phyloP scores from a whole-genome alignment of 2,888 invertebrate species.

The Protonemura montana region DNA sequence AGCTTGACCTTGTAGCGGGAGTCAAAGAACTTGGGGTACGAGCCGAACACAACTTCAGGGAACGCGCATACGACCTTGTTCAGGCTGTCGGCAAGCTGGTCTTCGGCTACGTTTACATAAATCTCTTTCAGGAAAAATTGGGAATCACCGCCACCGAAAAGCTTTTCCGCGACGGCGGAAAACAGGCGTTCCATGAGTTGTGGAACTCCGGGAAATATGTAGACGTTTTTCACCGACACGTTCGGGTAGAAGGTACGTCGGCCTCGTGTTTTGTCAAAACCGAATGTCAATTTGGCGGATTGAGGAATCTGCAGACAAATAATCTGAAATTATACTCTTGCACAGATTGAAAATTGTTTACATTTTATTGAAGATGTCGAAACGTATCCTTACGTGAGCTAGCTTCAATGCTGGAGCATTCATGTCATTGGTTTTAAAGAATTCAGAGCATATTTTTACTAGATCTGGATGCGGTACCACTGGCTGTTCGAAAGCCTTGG shows the following conservation, averaged over 20 bases:
- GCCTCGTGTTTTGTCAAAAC: slow-evolving; percentile 54
- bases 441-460: slow-evolving; percentile 59
- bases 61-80: slow-evolving; percentile 59
- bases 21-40: slow-evolving; percentile 62
- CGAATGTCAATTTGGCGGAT: slow-evolving; percentile 60
- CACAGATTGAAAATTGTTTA: no score
- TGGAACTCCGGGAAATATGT: slow-evolving; percentile 76
- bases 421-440: slow-evolving; percentile 58
- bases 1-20: slow-evolving; percentile 62
- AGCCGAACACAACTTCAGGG: slow-evolving; percentile 63
- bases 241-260: slow-evolving; percentile 59
- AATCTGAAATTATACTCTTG: no score
- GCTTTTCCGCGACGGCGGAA: slow-evolving; percentile 54
- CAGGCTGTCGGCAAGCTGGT: slow-evolving; percentile 59
- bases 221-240: slow-evolving; percentile 67
- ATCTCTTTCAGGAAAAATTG: slow-evolving; percentile 59
- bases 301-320: slow-evolving; percentile 64
- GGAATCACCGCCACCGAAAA: slow-evolving; percentile 49
- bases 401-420: slow-evolving; percentile 60
- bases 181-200: slow-evolving; percentile 61
- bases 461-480: slow-evolving; percentile 60
- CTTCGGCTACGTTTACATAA: slow-evolving; percentile 61
- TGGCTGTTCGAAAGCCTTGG: slow-evolving; percentile 62
- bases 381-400: slow-evolving; percentile 55
- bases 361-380: no score